These are phyloP conservation scores for Netelia fuscicornis DNA, from an alignment of 2,888 invertebrate genomes.

Conservation along the genomic window DNA sequence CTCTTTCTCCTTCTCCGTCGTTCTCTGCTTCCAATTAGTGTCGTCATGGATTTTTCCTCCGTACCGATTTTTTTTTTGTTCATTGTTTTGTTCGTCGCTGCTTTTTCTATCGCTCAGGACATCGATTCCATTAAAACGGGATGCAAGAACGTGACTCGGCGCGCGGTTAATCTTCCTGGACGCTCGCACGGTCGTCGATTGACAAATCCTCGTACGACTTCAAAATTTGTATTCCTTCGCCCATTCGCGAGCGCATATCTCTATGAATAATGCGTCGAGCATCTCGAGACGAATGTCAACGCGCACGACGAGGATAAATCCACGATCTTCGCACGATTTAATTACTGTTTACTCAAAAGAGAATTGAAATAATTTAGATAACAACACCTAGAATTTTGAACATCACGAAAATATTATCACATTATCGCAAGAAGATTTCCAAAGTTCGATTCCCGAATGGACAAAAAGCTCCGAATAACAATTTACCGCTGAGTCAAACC, in stretches of 20 bases:
- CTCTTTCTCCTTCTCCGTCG: slow-evolving; percentile 26
- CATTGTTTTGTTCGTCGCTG: slow-evolving; percentile 4
- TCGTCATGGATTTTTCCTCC: slow-evolving; percentile 75
- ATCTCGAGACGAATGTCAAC: not conserved
- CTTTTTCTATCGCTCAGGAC: slow-evolving; percentile 52
- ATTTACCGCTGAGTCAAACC: not conserved
- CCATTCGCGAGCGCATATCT: not conserved
- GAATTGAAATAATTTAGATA: not conserved
- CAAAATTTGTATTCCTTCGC: slow-evolving; percentile 6
- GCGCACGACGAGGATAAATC: not conserved
- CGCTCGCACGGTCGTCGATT: slow-evolving; percentile 35
- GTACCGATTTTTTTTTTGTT: not conserved
- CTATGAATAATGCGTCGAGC: not conserved
- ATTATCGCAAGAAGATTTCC: not conserved
- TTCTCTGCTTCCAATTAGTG: slow-evolving; percentile 74
- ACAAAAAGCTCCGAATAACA: not conserved
- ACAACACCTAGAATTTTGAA: not conserved
- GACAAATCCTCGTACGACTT: slow-evolving; percentile 20
- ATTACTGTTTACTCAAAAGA: not conserved
- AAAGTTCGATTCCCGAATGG: not conserved
- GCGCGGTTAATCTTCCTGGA: slow-evolving; percentile 71
- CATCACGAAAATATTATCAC: not conserved
- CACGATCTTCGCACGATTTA: not conserved
- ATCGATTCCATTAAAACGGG: slow-evolving; percentile 72
- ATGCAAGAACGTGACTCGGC: slow-evolving; percentile 61